Evolutionary conservation across 2,888 invertebrate species (phyloP), one percentile per base, ranked within the genome.

Genomic region (Drosophila peninsularis): DNA sequence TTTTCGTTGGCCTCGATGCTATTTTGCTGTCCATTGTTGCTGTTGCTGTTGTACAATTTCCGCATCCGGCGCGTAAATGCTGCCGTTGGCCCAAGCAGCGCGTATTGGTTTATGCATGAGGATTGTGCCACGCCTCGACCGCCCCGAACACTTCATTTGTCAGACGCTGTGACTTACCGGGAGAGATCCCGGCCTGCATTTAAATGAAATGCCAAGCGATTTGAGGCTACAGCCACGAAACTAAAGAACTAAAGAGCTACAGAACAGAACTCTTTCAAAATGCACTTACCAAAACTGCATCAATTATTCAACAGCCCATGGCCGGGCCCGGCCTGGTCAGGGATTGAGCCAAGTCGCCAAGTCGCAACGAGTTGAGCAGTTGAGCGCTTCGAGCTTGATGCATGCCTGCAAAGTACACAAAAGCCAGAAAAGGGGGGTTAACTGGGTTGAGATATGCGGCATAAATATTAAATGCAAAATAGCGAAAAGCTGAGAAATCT

Each of bases 241-340:
- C 66, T 64, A 60, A 55, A 60, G 50, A 73, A 78, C 69, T 67
- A 41, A 66, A 58, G 45, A 39, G 13, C 34, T 39, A 17, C 27
- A 45, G 56, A 45, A 56, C 34, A 57, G 66, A 71, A 75, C 75
- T 78, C 78, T 81, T 71, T 86, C 68, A 78, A 84, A 89, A 84
- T 84, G 85, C 83, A 89, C 88, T 84, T 89, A 84, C 83, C 83
- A 81, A 89, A 84, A 84, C 89, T 84, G 89, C 89, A 84, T 89
- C 89, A 87, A 84, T 84, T 89, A 84, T 84, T 84, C 89, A 84
- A 68, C 83, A 84, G 89, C 72, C 86, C 76, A 75, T 75, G 88
- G 86, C 82, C 79, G 69, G 61, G 74, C 70, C 60, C 6, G 84
- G 77, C 65, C 81, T 83, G 87, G 87, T 88, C 89, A 88, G 89